Base-by-base conservation (phyloP, 92 coral and sea anemone species). In the Pocillopora grandis region DNA sequence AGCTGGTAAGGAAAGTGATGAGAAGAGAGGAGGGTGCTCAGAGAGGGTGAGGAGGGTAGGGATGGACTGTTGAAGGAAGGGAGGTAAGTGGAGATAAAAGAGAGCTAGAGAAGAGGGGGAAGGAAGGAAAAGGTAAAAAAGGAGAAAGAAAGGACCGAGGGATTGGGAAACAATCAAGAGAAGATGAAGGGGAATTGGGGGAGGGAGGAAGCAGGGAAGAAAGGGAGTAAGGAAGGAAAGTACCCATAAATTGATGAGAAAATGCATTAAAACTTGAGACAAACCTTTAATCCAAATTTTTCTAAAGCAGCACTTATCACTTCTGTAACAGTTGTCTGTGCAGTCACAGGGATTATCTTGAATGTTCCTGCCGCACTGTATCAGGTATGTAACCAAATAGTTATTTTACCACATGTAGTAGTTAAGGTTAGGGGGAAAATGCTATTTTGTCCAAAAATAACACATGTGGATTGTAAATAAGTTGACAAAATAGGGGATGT, bases 281-380 rank as follows among this genome's bases (percentile, higher is more conserved):
- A 52, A 20, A 96, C 98, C 96, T 84, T 71, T 13, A 94, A 72
- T 71, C 92, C 94, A 87, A 94, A 94, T 80, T 94, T 96, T 70
- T 87, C 81, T 58, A 96, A 65, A 57, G 95, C 90, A 20, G 77
- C 63, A 3, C 67, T 64, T 1, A 90, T 77, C 33, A 94, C 89
- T 10, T 96, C 96, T n/a, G 20, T 37, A 11, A 88, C 97, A 14
- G 91, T 87, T 35, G 98, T 94, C 56, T 88, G 79, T 19, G 93
- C 93, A 17, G 88, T 85, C 15, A 96, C 98, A 48, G 95, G 92
- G 0, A 94, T 72, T 37, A 93, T 96, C 79, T 93, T 96, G 79
- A 89, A 92, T 9, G 66, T n/a, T 10, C 87, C 80, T 16, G 88
- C 35, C n/a, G 74, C 88, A 66, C 94, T 88, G 79, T 35, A 19